Percentiles rank a stretch among this genome's conserved stretches.
phyloP scores from a whole-genome alignment of 1,140 invertebrate genomes.

The Apis mellifera region DNA sequence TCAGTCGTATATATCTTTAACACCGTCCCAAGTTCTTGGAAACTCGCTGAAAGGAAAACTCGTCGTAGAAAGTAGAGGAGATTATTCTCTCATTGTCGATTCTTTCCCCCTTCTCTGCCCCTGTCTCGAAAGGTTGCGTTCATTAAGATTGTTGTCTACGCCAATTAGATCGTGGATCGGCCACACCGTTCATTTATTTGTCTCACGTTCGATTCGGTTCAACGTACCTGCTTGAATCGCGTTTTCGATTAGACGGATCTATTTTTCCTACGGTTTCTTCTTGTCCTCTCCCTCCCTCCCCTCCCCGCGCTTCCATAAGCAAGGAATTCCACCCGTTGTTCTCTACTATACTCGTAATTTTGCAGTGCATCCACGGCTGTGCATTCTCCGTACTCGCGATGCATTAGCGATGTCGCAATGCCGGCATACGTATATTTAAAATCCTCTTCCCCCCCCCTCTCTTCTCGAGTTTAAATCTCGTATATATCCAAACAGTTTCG shows the following conservation, averaged over 20 bases:
- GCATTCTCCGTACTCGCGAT: constrained; percentile 48
- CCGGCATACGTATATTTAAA: constrained; percentile 11
- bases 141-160: constrained; percentile 39
- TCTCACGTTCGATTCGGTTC: constrained; percentile 23
- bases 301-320: constrained; percentile 25
- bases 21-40: background rate
- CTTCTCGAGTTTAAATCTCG: constrained; percentile 53
- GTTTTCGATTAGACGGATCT: background rate
- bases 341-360: constrained; percentile 53
- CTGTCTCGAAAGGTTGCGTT: constrained; percentile 18
- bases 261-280: background rate
- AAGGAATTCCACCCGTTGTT: constrained; percentile 39
- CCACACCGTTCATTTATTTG: background rate
- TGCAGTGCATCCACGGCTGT: constrained; percentile 58
- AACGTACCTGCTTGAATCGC: background rate
- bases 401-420: constrained; percentile 63
- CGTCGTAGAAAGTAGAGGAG: background rate
- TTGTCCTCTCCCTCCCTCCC: too few relatives aligned
- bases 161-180: constrained; percentile 33
- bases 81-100: background rate
- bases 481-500: constrained; percentile 12
- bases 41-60: background rate
- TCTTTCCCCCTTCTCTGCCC: background rate
- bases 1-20: too few relatives aligned
- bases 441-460: background rate